Conservation (phyloP, 2,113 vertebrate species). For the Pagrus major region DNA sequence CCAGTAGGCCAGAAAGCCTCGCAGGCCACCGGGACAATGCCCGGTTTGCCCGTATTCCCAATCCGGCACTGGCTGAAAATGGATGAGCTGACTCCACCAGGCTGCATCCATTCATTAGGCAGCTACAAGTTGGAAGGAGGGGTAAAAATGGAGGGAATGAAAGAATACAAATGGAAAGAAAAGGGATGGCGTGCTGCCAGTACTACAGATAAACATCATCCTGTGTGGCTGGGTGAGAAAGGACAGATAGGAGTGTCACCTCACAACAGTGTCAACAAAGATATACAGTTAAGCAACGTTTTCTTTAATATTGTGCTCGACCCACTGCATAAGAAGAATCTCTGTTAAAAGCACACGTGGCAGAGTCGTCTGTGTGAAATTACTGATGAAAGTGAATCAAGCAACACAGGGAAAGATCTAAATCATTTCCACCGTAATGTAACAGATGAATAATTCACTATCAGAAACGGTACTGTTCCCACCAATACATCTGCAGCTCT, state of each 20-base stretch:
- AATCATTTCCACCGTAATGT: slow-evolving; percentile 67
- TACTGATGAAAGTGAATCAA: slow-evolving; percentile 61
- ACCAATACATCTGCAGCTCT: slow-evolving; percentile 57
- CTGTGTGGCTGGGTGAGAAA: neutral
- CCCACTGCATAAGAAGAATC: neutral
- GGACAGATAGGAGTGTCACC: neutral
- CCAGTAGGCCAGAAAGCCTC: too few relatives aligned
- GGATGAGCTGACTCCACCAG: slow-evolving; percentile 26
- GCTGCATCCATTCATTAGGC: slow-evolving; percentile 32
- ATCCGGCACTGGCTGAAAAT: slow-evolving; percentile 8
- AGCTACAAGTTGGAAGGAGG: neutral
- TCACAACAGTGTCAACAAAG: neutral
- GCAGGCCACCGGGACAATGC: too few relatives aligned
- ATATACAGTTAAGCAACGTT: neutral
- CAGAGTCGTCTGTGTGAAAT: slow-evolving; percentile 32
- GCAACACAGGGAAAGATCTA: slow-evolving; percentile 48
- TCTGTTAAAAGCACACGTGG: slow-evolving; percentile 12
- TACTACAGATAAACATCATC: neutral
- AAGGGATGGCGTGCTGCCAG: neutral
- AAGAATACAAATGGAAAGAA: neutral
- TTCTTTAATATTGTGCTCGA: neutral
- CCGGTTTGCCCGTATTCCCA: too few relatives aligned
- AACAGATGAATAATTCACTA: slow-evolving; percentile 78
- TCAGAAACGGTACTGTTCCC: slow-evolving; percentile 63
- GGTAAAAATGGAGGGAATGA: neutral